A percentile compares a stretch with the other conserved stretches of the same genome.
These are phyloP conservation scores for Salpingus planirostris DNA, from an alignment of 2,888 invertebrate genomes.

Conservation along the genomic window DNA sequence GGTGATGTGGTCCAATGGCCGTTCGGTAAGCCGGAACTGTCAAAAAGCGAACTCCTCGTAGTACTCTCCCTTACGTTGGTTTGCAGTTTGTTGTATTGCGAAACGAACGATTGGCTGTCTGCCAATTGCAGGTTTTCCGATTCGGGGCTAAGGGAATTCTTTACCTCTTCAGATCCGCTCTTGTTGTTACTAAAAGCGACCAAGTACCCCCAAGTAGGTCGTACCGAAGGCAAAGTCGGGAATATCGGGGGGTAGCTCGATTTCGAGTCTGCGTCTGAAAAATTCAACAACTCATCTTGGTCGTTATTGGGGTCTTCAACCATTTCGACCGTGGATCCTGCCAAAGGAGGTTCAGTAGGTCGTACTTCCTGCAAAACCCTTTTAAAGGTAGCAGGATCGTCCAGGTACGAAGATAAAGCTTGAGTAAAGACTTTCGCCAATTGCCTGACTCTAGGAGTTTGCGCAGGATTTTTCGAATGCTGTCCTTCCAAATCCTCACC, in stretches of 20 bases:
- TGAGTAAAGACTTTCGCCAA: constrained; percentile 78
- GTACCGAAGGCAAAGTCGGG: constrained; percentile 38
- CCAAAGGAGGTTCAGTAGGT: constrained; percentile 70
- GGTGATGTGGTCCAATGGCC: constrained; percentile 36
- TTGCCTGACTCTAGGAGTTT: constrained; percentile 61
- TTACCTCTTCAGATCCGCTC: constrained; percentile 16
- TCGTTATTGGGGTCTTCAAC: constrained; percentile 29
- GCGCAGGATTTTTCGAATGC: constrained; percentile 56
- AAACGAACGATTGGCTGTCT: constrained; percentile 60
- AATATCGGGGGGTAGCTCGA: constrained; percentile 28
- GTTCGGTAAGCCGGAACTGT: constrained; percentile 21
- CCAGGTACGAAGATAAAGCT: constrained; percentile 71
- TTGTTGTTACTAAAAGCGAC: constrained; percentile 27
- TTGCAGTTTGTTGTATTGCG: constrained; percentile 45
- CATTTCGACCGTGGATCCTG: no score
- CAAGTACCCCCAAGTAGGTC: constrained; percentile 36
- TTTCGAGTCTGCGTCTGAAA: constrained; percentile 56
- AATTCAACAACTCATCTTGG: constrained; percentile 61
- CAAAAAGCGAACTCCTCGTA: constrained; percentile 7
- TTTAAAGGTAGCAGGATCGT: constrained; percentile 74
- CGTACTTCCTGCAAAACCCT: constrained; percentile 66
- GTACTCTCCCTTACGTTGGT: constrained; percentile 34
- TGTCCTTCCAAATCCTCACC: constrained; percentile 49
- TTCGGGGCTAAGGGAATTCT: constrained; percentile 38
- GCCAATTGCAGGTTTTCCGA: constrained; percentile 58